phyloP scores from a whole-genome alignment of 2,888 invertebrate species.

The Ptilodon capucinus region DNA sequence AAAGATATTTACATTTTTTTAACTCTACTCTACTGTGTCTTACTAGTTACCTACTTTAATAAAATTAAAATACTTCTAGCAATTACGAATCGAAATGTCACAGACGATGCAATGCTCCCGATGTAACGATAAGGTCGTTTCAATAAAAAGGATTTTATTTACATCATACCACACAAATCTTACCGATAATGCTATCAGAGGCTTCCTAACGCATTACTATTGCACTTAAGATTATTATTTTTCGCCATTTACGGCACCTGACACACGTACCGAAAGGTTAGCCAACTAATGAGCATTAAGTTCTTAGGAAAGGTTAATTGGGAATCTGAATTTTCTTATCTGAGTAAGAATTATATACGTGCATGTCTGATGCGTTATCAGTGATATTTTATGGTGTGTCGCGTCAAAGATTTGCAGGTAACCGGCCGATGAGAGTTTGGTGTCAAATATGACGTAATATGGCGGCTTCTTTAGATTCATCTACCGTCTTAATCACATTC shows the following conservation, averaged over 20 bases:
- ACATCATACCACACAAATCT: constrained; percentile 48
- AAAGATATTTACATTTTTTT: no score
- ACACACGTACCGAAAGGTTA: not conserved
- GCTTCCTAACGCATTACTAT: constrained; percentile 44
- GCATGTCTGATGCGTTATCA: not conserved
- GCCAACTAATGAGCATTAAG: not conserved
- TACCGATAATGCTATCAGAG: constrained; percentile 48
- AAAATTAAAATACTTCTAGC: not conserved
- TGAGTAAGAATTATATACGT: not conserved
- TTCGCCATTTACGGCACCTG: constrained; percentile 5
- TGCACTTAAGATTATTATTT: constrained; percentile 38
- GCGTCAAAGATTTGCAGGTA: not conserved
- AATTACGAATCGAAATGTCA: constrained; percentile 33
- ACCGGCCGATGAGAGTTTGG: not conserved
- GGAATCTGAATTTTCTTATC: not conserved
- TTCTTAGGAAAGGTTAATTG: not conserved
- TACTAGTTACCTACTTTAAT: not conserved
- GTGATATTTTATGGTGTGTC: not conserved
- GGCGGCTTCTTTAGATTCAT: not conserved
- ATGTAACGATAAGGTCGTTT: constrained; percentile 32
- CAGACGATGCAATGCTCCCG: constrained; percentile 27
- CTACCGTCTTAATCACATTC: no score
- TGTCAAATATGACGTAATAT: not conserved
- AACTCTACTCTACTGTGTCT: no score
- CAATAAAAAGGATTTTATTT: constrained; percentile 55